These are phyloP conservation scores for Stenodema calcarata DNA, from an alignment of 2,888 invertebrate species.

Conservation along the genomic window DNA sequence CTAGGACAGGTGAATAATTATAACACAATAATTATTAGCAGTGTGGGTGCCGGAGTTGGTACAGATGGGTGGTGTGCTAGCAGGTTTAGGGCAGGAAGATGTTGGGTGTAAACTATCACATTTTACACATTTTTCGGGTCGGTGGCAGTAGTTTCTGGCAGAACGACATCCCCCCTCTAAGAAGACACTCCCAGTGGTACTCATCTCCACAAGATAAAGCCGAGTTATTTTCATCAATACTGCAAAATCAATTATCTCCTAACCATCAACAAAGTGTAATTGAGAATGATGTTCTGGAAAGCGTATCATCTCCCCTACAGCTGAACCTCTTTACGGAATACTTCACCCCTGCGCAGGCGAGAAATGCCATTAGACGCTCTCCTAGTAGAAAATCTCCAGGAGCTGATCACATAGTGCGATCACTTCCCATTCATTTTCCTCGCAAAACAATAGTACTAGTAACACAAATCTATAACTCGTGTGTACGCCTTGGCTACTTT, in stretches of 20 bases:
- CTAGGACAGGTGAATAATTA: too few relatives aligned
- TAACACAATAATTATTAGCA: conserved; percentile 31
- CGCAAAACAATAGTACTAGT: not conserved
- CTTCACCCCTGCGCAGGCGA: not conserved
- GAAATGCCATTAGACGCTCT: not conserved
- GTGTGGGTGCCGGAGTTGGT: conserved; percentile 28
- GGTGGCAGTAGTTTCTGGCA: conserved; percentile 33
- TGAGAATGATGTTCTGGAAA: too few relatives aligned
- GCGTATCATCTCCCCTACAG: not conserved
- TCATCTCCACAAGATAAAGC: too few relatives aligned
- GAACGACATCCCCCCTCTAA: too few relatives aligned
- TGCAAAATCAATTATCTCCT: too few relatives aligned
- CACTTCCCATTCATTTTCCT: not conserved
- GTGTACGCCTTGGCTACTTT: too few relatives aligned
- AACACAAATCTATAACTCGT: not conserved
- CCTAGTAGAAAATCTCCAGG: not conserved
- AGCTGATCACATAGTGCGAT: not conserved
- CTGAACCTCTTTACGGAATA: not conserved
- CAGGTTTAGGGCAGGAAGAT: not conserved
- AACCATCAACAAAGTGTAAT: too few relatives aligned
- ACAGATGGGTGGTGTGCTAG: conserved; percentile 13
- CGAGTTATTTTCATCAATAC: too few relatives aligned
- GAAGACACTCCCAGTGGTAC: too few relatives aligned
- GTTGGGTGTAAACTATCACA: conserved; percentile 31
- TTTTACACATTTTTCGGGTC: conserved; percentile 8